Conservation (phyloP, 2,113 vertebrate genomes). For the Craseonycteris thonglongyai region DNA sequence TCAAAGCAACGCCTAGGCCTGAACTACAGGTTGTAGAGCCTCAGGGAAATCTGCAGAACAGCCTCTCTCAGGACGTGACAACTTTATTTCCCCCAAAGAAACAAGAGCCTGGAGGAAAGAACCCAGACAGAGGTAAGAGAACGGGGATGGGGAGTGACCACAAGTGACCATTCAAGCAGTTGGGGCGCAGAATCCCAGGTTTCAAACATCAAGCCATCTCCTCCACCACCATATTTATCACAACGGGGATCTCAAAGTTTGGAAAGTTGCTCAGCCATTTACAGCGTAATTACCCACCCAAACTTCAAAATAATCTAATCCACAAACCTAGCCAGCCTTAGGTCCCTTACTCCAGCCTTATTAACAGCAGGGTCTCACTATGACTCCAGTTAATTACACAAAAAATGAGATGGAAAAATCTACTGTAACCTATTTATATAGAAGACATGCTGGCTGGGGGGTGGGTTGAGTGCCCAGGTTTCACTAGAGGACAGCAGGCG, state of each 20-base stretch:
- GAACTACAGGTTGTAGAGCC: conserved; percentile 11
- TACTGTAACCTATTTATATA: conserved; percentile 15
- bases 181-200: not conserved
- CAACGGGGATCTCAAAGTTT: conserved; percentile 47
- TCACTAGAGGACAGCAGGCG: conserved; percentile 37
- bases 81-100: conserved; percentile 18
- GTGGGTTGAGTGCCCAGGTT: not conserved
- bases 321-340: conserved; percentile 26
- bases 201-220: conserved; percentile 10
- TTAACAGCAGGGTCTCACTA: conserved; percentile 20
- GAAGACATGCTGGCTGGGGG: conserved; percentile 41
- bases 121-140: too few relatives aligned
- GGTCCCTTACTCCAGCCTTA: conserved; percentile 16
- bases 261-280: conserved; percentile 57
- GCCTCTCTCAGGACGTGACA: not conserved
- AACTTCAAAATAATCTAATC: conserved; percentile 65
- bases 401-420: conserved; percentile 53
- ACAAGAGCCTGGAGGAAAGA: not conserved
- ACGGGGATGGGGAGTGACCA: not conserved
- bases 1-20: not conserved
- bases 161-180: not conserved
- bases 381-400: conserved; percentile 36
- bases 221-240: conserved; percentile 31
- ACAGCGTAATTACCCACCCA: conserved; percentile 56
- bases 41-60: not conserved